These are phyloP conservation scores for Austrofundulus limnaeus DNA, from an alignment of 2,113 vertebrate genomes.

Conservation along the genomic window DNA sequence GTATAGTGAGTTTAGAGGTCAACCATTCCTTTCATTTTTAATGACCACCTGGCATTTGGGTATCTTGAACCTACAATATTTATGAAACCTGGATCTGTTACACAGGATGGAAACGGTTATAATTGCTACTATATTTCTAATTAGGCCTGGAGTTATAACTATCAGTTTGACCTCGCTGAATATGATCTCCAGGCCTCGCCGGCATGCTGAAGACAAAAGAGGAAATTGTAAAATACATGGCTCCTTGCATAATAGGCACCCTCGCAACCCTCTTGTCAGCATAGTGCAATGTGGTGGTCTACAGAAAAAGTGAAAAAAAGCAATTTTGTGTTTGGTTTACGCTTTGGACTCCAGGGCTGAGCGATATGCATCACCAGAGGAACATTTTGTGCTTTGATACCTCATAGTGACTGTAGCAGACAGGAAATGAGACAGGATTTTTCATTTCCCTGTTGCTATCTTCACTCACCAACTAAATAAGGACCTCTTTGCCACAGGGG, in stretches of 20 bases:
- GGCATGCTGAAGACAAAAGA: slow-evolving; percentile 50
- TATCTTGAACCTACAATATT: slow-evolving; percentile 49
- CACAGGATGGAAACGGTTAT: slow-evolving; percentile 43
- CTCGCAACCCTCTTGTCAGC: slow-evolving; percentile 25
- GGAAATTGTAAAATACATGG: slow-evolving; percentile 56
- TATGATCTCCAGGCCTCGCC: slow-evolving; percentile 20
- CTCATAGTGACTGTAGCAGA: slow-evolving; percentile 61
- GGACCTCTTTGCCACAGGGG: slow-evolving; percentile 59
- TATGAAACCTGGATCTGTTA: slow-evolving; percentile 45
- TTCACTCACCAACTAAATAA: slow-evolving; percentile 74
- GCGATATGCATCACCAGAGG: slow-evolving; percentile 75
- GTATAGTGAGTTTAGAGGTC: slow-evolving; percentile 41
- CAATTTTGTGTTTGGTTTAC: slow-evolving; percentile 72
- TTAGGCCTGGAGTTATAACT: slow-evolving; percentile 38
- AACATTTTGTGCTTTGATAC: slow-evolving; percentile 74
- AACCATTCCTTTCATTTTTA: slow-evolving; percentile 53
- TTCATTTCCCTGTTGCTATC: slow-evolving; percentile 81
- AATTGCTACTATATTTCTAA: slow-evolving; percentile 54
- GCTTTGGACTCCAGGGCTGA: slow-evolving; percentile 62
- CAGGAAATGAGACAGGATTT: slow-evolving; percentile 82
- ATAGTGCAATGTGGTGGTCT: slow-evolving; percentile 30
- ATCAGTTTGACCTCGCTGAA: slow-evolving; percentile 47
- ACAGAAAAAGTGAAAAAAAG: slow-evolving; percentile 55
- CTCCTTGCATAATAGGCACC: slow-evolving; percentile 45
- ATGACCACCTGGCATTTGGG: slow-evolving; percentile 35